These are phyloP conservation scores for Athene cunicularia DNA, from an alignment of 2,113 vertebrate species.

Conservation along the genomic window DNA sequence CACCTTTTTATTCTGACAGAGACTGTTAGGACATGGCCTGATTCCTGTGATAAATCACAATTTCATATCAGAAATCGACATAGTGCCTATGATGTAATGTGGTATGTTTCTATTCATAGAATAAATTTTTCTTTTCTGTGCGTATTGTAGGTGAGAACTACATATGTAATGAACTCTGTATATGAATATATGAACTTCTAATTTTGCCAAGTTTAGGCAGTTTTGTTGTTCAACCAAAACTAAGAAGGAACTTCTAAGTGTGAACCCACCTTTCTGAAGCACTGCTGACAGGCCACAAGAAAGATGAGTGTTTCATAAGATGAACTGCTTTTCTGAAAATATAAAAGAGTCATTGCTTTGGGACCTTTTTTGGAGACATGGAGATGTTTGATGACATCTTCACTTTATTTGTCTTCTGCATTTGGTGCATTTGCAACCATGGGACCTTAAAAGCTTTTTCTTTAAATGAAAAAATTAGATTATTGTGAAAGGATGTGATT, in stretches of 20 bases:
- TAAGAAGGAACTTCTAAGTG: background rate
- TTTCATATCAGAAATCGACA: background rate
- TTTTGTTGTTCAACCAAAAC: background rate
- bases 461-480: background rate
- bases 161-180: background rate
- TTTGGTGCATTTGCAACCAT: background rate
- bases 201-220: background rate
- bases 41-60: background rate
- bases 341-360: background rate
- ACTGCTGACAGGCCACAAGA: background rate
- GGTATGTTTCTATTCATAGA: background rate
- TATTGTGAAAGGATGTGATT: background rate
- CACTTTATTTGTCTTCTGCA: background rate
- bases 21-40: background rate
- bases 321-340: background rate
- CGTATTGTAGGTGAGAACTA: background rate
- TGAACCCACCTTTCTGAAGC: background rate
- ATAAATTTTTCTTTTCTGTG: background rate
- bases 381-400: background rate
- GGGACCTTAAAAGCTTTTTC: background rate
- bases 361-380: background rate
- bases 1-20: background rate
- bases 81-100: background rate
- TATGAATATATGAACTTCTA: background rate
- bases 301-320: background rate